Evolutionary conservation across 2,113 vertebrate genomes (phyloP).

Genomic region (Hydrochoerus hydrochaeris): DNA sequence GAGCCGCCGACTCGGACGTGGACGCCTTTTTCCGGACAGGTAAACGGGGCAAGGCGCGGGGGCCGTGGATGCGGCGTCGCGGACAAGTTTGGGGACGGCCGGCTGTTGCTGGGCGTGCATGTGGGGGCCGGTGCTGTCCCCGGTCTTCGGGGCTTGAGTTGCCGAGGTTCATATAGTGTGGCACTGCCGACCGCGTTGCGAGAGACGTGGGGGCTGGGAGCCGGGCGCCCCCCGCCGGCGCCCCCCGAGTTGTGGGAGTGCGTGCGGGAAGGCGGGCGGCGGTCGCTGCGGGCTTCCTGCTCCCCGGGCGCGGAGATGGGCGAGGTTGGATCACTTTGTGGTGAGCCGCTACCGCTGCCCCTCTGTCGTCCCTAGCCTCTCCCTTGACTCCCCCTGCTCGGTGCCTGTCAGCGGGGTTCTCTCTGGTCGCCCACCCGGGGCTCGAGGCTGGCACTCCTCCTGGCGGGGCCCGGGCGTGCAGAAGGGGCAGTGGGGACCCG

Average conservation of each 20-base stretch:
- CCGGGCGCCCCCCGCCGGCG: conserved; percentile 56
- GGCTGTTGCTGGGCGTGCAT: conserved; percentile 61
- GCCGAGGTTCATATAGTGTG: conserved; percentile 53
- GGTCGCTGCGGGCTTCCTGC: conserved; percentile 53
- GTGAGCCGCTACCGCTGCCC: conserved; percentile 57
- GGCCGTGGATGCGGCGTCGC: conserved; percentile 40
- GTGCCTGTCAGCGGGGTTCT: conserved; percentile 46
- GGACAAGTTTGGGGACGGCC: conserved; percentile 76
- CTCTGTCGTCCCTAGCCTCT: conserved; percentile 57
- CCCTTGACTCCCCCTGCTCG: conserved; percentile 16
- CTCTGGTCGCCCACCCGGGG: not conserved
- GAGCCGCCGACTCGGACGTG: conserved; percentile 91
- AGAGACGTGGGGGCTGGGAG: conserved; percentile 74
- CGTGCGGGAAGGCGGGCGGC: conserved; percentile 51
- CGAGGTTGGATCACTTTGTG: conserved; percentile 75
- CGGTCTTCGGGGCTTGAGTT: conserved; percentile 70
- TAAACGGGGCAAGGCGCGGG: conserved; percentile 77
- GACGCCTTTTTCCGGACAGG: conserved; percentile 94
- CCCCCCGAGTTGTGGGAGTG: conserved; percentile 62
- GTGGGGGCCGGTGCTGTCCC: conserved; percentile 8
- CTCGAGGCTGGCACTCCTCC: not conserved
- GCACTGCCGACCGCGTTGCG: conserved; percentile 62
- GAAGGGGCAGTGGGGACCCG: not conserved
- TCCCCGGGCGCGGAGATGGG: conserved; percentile 56
- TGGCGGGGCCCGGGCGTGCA: not conserved